Conservation (phyloP, 2,888 invertebrate species). For the Brachyptera putata region DNA sequence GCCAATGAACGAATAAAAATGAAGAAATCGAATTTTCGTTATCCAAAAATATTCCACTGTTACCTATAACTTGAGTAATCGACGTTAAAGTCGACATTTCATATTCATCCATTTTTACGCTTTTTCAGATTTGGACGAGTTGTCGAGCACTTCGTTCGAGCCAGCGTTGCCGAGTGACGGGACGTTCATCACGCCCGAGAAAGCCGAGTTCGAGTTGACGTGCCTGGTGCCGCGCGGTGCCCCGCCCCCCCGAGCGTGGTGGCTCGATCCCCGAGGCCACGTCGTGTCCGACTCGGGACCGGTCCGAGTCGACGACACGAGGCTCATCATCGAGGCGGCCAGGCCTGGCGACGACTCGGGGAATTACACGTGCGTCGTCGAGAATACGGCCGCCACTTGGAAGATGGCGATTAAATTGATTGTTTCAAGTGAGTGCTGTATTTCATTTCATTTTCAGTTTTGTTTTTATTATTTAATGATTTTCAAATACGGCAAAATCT, state of each 20-base stretch:
- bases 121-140: conserved; percentile 47
- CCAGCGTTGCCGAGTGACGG: conserved; percentile 46
- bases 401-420: conserved; percentile 55
- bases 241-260: conserved; percentile 54
- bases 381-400: conserved; percentile 62
- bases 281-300: conserved; percentile 56
- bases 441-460: too few relatives aligned
- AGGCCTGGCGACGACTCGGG: conserved; percentile 54
- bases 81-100: too few relatives aligned
- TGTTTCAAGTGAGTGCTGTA: conserved; percentile 57
- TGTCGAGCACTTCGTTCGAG: conserved; percentile 47
- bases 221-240: conserved; percentile 62
- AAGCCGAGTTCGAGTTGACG: conserved; percentile 57
- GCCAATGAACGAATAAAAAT: too few relatives aligned
- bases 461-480: too few relatives aligned
- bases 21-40: too few relatives aligned
- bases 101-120: too few relatives aligned
- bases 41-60: too few relatives aligned
- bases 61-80: too few relatives aligned
- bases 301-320: conserved; percentile 57
- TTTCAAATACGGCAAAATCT: too few relatives aligned
- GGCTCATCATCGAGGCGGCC: conserved; percentile 55
- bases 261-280: conserved; percentile 54
- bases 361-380: conserved; percentile 65
- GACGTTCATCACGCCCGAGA: conserved; percentile 52